Conservation (phyloP, 2,797 vertebrate genomes). For the Crocidura indochinensis region DNA sequence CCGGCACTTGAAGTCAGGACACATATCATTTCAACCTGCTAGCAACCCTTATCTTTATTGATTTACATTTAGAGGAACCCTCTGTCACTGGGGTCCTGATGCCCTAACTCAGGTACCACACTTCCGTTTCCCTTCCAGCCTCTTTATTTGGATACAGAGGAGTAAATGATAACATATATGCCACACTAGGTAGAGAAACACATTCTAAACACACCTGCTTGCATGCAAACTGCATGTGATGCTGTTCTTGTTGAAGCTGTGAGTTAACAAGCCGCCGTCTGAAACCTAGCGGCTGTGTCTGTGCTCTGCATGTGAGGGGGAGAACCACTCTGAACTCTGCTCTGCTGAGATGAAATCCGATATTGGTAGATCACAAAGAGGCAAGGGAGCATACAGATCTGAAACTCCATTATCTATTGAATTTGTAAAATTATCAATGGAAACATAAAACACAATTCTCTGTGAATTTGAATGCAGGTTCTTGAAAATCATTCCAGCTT, state of each 20-base stretch:
- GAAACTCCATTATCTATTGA: neutral
- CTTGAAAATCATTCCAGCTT: neutral
- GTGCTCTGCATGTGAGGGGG: slow-evolving; percentile 34
- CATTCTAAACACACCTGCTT: slow-evolving; percentile 41
- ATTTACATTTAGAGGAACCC: neutral
- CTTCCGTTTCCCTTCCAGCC: slow-evolving; percentile 26
- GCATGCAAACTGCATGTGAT: slow-evolving; percentile 56
- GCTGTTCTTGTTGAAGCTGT: slow-evolving; percentile 42
- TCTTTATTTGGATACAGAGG: slow-evolving; percentile 40
- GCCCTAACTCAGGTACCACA: neutral
- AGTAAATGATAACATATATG: neutral
- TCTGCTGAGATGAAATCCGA: slow-evolving; percentile 59
- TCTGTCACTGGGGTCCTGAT: neutral
- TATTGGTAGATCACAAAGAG: neutral
- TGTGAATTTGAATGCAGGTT: slow-evolving; percentile 11
- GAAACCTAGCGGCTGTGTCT: neutral
- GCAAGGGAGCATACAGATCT: neutral
- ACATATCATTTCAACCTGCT: slow-evolving; percentile 3
- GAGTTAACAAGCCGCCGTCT: neutral
- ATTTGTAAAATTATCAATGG: neutral
- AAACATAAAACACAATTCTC: neutral
- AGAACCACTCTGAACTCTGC: neutral
- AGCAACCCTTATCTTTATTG: neutral
- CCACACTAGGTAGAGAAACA: slow-evolving; percentile 20
- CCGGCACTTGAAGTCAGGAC: neutral